Evolutionary conservation across 2,797 vertebrate species (phyloP), one percentile per base, ranked within the genome.

Genomic region (Epinephelus coioides): DNA sequence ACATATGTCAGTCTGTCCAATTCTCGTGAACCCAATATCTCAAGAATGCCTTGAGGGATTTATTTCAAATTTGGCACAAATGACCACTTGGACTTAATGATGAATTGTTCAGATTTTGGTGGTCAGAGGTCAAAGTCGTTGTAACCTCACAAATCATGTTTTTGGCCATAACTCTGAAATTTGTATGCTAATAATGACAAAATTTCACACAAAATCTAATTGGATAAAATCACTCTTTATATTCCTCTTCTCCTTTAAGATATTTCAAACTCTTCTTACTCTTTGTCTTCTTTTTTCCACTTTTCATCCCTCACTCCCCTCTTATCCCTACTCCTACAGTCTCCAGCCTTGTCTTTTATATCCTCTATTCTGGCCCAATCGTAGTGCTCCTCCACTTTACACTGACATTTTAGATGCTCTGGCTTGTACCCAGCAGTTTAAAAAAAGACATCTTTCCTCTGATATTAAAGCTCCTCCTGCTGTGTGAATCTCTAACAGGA

Each of bases 351-450:
- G 6, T 44, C 13, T 55, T 38, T 57, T n/a, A 25, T 27, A n/a
- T 21, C 21, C 47, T 38, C 15, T 11, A 12, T 66, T 53, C 60
- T 38, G 12, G 54, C 19, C 25, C 53, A 3, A 1, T 64, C 34
- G 46, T 66, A 60, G 12, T 54, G 38, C 76, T 38, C 25, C 71
- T 54, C 44, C 30, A 40, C 66, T 79, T 66, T 15, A 17, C 44
- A 7, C 57, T 65, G 73, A 82, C 67, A 67, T 80, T 73, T 75
- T 11, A 46, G 49, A 63, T 30, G 25, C 51, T 49, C 6, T 50
- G 17, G 34, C 21, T 75, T 80, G 59, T 49, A 75, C 60, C 56
- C 50, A 40, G 55, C 59, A 55, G 46, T 56, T 64, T 17, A 46
- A 18, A 55, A 63, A 50, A 65, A 30, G 10, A 21, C 65, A 65